A percentile compares a stretch with the other conserved stretches of the same genome.
Conservation (phyloP, 2,797 vertebrate genomes). For the Clamator glandarius region DNA sequence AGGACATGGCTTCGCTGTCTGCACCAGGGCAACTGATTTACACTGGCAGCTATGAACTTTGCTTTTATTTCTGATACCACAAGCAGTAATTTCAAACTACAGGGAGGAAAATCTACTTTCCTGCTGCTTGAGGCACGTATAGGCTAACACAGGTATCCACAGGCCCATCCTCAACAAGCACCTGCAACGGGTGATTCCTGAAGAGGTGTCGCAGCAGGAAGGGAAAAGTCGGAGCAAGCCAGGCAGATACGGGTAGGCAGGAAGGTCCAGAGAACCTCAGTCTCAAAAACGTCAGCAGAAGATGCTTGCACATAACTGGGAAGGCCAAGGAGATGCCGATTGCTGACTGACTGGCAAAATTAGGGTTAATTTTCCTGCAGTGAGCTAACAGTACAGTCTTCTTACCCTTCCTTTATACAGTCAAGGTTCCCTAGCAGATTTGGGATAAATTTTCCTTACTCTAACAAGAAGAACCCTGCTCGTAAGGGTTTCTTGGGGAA, state of each 20-base stretch:
- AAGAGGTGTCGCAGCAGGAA: rapidly evolving
- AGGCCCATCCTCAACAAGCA: rapidly evolving
- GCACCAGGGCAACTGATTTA: neutral
- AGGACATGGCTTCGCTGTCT: neutral
- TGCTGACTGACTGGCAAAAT: neutral
- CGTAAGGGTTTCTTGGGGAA: no score
- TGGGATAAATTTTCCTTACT: no score
- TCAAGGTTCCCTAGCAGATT: no score
- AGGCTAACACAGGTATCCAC: rapidly evolving
- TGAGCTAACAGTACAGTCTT: rapidly evolving
- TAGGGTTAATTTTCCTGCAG: neutral
- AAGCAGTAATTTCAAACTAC: neutral
- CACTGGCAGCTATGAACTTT: neutral
- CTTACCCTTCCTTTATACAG: no score
- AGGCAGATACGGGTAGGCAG: neutral
- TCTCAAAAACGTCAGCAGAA: neutral
- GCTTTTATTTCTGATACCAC: neutral
- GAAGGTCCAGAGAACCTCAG: neutral
- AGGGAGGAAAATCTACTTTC: neutral
- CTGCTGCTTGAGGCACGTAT: neutral
- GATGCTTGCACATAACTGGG: neutral
- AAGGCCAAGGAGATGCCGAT: neutral
- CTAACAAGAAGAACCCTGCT: no score
- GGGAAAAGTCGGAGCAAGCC: neutral
- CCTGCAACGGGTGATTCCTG: rapidly evolving